Percentiles rank a stretch among this genome's conserved stretches.
Conservation (phyloP, 2,113 vertebrate genomes). For the Pseudois nayaur region DNA sequence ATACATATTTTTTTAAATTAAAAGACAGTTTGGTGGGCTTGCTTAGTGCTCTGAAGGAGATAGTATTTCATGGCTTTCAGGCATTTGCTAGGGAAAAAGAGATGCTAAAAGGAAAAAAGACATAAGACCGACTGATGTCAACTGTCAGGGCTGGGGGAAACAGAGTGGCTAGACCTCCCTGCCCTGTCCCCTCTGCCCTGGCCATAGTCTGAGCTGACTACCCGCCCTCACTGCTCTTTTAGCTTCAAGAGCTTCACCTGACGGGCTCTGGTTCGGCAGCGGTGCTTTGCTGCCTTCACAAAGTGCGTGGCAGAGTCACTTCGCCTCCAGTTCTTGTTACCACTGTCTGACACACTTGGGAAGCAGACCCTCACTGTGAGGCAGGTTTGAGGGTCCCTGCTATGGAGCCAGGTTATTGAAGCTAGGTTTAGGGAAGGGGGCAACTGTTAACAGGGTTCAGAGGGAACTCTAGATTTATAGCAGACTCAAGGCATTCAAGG, state of each 20-base stretch:
- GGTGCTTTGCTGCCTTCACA: not conserved
- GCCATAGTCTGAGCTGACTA: not conserved
- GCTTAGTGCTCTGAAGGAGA: too few relatives aligned
- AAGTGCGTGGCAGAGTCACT: not conserved
- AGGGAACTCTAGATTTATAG: not conserved
- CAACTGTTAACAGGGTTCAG: not conserved
- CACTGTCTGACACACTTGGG: not conserved
- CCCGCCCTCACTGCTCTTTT: not conserved
- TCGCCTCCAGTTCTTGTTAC: not conserved
- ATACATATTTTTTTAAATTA: not conserved
- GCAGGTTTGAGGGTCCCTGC: not conserved
- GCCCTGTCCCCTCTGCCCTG: not conserved
- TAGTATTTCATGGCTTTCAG: not conserved
- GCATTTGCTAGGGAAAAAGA: not conserved
- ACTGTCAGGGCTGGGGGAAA: not conserved
- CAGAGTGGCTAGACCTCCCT: not conserved
- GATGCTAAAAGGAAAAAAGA: not conserved
- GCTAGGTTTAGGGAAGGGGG: not conserved
- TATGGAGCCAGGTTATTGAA: not conserved
- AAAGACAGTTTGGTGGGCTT: not conserved
- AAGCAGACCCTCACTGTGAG: not conserved
- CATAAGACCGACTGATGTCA: not conserved
- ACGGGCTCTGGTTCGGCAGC: not conserved
- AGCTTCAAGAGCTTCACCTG: not conserved
- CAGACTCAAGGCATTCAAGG: not conserved